Base-by-base conservation (phyloP, 2,797 vertebrate genomes). In the Dallia pectoralis region DNA sequence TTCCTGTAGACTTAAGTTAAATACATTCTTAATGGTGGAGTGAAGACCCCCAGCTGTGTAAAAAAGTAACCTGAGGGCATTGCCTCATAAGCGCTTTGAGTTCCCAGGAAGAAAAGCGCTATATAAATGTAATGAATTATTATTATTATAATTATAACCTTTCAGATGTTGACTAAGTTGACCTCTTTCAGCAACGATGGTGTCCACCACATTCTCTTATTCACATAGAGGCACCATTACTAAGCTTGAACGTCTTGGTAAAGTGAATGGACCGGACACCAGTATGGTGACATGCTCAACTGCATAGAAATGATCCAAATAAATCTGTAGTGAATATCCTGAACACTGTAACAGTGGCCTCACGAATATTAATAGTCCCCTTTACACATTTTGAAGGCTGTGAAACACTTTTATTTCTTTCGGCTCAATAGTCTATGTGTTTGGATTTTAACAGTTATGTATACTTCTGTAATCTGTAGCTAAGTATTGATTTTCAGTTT, bases 1-100 rank as follows among this genome's bases (percentile, higher is more conserved):
- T 18, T 29, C 19, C 27, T n/a, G 16, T 66, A 33, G 44, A 32
- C 4, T 64, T 15, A 8, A 74, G 73, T n/a, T n/a, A n/a, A 18
- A 19, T 51, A 76, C 56, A 68, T 44, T 59, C 47, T 81, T 78
- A 77, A 83, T 84, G 75, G 75, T 51, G 51, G 2, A 74, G 62
- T 61, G 9, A 33, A 61, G 59, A 44, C 76, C 77, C 73, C 75
- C 69, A 6, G 14, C 63, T 49, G 59, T 16, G 27, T 63, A 16
- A 61, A 74, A n/a, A 75, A 73, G n/a, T 69, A 67, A 66, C 29
- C 3, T 66, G 32, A 32, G 30, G 32, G 32, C 33, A 36, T n/a
- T n/a, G n/a, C n/a, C n/a, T n/a, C n/a, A n/a, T n/a, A n/a, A n/a
- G n/a, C n/a, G n/a, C n/a, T n/a, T n/a, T n/a, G n/a, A n/a, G n/a